Base-by-base conservation (phyloP, 2,797 vertebrate species). In the Diglossa cyanea region DNA sequence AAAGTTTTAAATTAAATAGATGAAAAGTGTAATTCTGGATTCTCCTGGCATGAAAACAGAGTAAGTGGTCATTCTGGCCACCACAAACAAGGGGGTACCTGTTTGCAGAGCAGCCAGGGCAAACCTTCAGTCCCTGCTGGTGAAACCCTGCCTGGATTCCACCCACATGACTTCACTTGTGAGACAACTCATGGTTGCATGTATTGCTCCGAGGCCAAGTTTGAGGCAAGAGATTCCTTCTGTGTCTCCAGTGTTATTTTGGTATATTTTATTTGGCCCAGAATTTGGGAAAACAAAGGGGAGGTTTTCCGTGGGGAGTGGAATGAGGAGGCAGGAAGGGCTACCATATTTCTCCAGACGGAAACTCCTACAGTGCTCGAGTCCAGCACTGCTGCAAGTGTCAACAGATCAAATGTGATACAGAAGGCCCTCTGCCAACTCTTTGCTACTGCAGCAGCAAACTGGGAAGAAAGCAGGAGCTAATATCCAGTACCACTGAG, bases 231-330 rank as follows among this genome's bases (percentile, higher is more conserved):
- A 93, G 83, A 94, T 96, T 95, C 90, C 95, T 95, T 51, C 72
- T 92, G 77, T 93, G 96, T 95, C 94, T 95, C 89, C 86, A 83
- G 24, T 94, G 94, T 97, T 96, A 90, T 93, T 96, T 95, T 95
- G 94, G 94, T 92, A 7, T 96, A 92, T 96, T 97, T 96, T 90
- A 95, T 96, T 96, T 97, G 96, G 88, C 96, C 72, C 51, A 45
- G 88, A 63, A 93, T 90, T 94, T 84, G 87, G 92, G 92, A 94
- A 97, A 97, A 96, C 94, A 97, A 95, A 90, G 55, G 87, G 89
- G 91, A 96, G 85, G 79, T 96, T 96, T 97, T 95, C 96, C 71
- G 0, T 78, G 81, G 95, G 95, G 95, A 96, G 76, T 79, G 90
- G 89, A 93, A 90, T 4, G 76, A 86, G 87, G 88, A 94, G 93